phyloP scores from a whole-genome alignment of 2,888 invertebrate species.

The Cerceris ruficornis region DNA sequence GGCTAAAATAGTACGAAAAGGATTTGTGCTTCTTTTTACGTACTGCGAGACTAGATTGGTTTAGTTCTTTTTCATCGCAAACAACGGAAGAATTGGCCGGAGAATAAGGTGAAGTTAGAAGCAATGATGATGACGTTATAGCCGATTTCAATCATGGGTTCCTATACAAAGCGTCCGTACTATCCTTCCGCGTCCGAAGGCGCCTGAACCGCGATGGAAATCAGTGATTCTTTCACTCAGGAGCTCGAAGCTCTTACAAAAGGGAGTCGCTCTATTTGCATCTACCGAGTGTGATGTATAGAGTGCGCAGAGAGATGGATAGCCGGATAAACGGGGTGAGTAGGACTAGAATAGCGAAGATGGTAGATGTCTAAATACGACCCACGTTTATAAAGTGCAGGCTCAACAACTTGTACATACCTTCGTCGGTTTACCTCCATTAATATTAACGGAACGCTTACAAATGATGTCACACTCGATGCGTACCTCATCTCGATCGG shows the following conservation, averaged over 20 bases:
- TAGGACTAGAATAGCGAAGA: constrained; percentile 18
- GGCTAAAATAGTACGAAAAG: too few species aligned
- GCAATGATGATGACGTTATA: constrained; percentile 52
- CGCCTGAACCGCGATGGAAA: constrained; percentile 42
- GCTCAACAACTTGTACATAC: background rate
- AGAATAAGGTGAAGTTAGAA: constrained; percentile 9
- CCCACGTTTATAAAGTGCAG: background rate
- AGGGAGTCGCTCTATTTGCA: constrained; percentile 46
- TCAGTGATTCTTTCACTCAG: constrained; percentile 46
- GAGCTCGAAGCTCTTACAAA: constrained; percentile 39
- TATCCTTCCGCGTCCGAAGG: constrained; percentile 48
- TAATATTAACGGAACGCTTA: background rate
- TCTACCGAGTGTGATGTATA: constrained; percentile 42
- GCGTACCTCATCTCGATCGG: background rate
- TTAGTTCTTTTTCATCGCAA: background rate
- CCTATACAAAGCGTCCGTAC: constrained; percentile 38
- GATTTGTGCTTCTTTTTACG: too few species aligned
- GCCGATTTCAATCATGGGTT: constrained; percentile 51
- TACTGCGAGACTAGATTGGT: background rate
- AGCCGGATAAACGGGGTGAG: constrained; percentile 41
- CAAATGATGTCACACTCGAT: background rate
- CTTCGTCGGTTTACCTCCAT: constrained; percentile 3
- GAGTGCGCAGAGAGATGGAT: constrained; percentile 40
- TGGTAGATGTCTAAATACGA: constrained; percentile 31
- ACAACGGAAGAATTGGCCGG: constrained; percentile 2